Base-by-base conservation (phyloP, 2,113 vertebrate species). In the Hypomesus transpacificus region DNA sequence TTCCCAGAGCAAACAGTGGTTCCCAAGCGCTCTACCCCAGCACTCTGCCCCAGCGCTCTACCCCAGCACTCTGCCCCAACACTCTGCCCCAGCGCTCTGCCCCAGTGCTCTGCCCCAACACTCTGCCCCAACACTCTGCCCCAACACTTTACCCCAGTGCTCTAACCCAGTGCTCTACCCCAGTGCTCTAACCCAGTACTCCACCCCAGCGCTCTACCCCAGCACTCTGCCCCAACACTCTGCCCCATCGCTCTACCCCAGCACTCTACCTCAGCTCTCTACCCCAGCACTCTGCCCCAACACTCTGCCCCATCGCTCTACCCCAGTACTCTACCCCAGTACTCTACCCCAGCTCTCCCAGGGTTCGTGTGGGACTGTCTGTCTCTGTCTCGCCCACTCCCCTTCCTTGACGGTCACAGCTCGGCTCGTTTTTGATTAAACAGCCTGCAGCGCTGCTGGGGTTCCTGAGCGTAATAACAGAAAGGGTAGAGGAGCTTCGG, bases 341-440 rank as follows among this genome's bases (percentile, higher is more conserved):
- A 69, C 14, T 18, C 24, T 17, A 9, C 75, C 79, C 80, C 78
- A 75, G 82, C 75, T 62, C 58, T 70, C 31, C 46, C 64, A 81
- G 84, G 76, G 69, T 81, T 79, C 80, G 72, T 85, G 84, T 77
- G 75, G 76, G 72, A 68, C 18, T 14, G 56, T 70, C 76, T 79
- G 73, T 28, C 66, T 68, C 75, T 79, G 71, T 28, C 66, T 68
- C 74, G 69, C 70, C 73, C 78, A 74, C 81, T 86, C 82, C 78
- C 73, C 72, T 86, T 81, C 79, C 73, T 71, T 82, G 83, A 71
- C 82, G 84, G 88, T 89, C 87, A 88, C 86, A 87, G 82, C 83
- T 86, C 75, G 76, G 80, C 85, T 86, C 81, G 84, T 89, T 88
- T 87, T 87, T 85, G 85, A 83, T 85, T 74, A 82, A 86, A 76